Conservation (phyloP, 35 echinoderm and acorn worm species). For the Strongylocentrotus purpuratus region DNA sequence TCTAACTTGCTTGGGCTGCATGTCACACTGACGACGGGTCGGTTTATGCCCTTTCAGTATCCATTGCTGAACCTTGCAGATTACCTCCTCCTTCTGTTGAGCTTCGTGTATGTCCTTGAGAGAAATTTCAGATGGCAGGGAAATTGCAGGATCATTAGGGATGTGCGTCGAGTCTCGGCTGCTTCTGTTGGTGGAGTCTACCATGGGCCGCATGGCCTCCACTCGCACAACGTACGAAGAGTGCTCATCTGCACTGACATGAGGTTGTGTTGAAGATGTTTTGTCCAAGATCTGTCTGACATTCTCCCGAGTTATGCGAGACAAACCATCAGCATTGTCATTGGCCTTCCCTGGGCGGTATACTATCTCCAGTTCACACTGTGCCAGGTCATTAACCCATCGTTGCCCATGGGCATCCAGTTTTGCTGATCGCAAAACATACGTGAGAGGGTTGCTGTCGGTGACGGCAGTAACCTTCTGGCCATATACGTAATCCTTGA, state of each 20-base stretch:
- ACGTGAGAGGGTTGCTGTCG: slow-evolving; percentile 66
- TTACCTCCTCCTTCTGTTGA: not conserved
- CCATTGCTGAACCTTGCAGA: not conserved
- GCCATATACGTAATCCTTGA: slow-evolving; percentile 63
- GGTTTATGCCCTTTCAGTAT: slow-evolving; percentile 4
- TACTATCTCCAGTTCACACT: slow-evolving; percentile 60
- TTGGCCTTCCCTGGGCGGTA: slow-evolving; percentile 57
- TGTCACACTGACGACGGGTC: not conserved
- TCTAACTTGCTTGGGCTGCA: not conserved
- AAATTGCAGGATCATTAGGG: too few relatives aligned
- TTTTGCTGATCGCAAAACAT: slow-evolving; percentile 59
- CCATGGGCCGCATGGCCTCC: not conserved
- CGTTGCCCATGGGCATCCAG: slow-evolving; percentile 61
- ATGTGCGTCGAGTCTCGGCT: too few relatives aligned
- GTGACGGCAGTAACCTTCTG: slow-evolving; percentile 45
- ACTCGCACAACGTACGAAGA: not conserved
- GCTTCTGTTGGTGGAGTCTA: too few relatives aligned
- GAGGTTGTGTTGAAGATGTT: not conserved
- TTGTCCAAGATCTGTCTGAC: too few relatives aligned
- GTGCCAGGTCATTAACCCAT: slow-evolving; percentile 53
- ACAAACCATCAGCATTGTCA: slow-evolving; percentile 64
- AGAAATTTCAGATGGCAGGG: too few relatives aligned
- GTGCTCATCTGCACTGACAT: not conserved
- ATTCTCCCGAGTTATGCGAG: too few relatives aligned
- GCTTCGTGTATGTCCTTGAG: too few relatives aligned